Base-by-base conservation (phyloP, 2,113 vertebrate genomes). In the Narcine bancroftii region DNA sequence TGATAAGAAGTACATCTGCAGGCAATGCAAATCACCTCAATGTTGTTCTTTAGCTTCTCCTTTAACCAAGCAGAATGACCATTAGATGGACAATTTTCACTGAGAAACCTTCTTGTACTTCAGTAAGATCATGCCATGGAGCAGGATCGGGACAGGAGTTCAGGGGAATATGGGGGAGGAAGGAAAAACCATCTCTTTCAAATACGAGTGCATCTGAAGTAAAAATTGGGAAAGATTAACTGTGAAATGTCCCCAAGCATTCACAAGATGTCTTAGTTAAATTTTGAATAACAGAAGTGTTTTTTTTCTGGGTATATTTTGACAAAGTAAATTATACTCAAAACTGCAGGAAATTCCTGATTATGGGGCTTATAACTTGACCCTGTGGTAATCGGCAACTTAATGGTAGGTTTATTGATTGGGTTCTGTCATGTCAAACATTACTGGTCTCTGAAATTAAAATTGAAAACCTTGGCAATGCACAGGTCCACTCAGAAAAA, bases 361-460 rank as follows among this genome's bases (percentile, higher is more conserved):
- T 85, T n/a, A 17, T 36, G 7, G n/a, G 33, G 50, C 47, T 17
- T 15, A 19, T 29, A 60, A 21, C 1, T 63, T 21, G 53, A 36
- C 81, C 2, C n/a, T 21, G 53, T 87, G 17, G 53, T 60, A 87
- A 60, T 87, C 15, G 36, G 56, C 53, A n/a, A 36, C 56, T 60
- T 63, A 60, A 39, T 85, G 81, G 53, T 60, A 36, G 81, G 53
- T 87, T 87, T 87, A 87, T 87, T 60, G 81, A 87, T 87, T 21
- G 60, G 81, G 15, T 87, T 87, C 53, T 19, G 53, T 33, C 15
- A 60, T 60, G 81, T 87, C 81, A 63, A 87, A 33, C 17, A 63
- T 36, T 33, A 60, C n/a, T 39, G 50, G 53, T 19, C 53, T 87
- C 60, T 36, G 15, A 87, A 87, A 60, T 60, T 15, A 63, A 60